A percentile compares a stretch with the other conserved stretches of the same genome.
Evolutionary conservation across 1,140 invertebrate species (phyloP).

Genomic region (Araneus ventricosus): DNA sequence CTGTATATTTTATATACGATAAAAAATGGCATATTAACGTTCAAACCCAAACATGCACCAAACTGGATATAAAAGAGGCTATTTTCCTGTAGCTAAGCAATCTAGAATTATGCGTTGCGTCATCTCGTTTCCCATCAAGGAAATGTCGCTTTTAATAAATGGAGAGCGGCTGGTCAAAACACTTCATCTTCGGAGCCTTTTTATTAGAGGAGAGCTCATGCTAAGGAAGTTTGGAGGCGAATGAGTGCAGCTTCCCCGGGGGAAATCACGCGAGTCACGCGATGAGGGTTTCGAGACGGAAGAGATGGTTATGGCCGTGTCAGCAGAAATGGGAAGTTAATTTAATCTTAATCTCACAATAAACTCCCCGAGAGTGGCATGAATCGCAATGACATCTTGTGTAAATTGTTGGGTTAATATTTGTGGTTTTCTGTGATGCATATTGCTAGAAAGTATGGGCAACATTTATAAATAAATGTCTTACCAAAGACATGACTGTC

Average conservation of each 20-base stretch:
- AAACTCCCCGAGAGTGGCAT: not conserved
- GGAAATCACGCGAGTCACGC: not conserved
- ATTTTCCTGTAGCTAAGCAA: too few relatives aligned
- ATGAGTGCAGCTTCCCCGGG: not conserved
- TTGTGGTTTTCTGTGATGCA: not conserved
- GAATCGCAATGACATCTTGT: not conserved
- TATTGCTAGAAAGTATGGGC: too few relatives aligned
- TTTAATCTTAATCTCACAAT: not conserved
- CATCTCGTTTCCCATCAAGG: too few relatives aligned
- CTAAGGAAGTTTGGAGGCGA: not conserved
- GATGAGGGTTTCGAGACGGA: not conserved
- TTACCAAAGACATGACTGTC: too few relatives aligned
- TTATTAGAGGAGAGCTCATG: not conserved
- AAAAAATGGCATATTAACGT: too few relatives aligned
- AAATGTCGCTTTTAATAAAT: too few relatives aligned
- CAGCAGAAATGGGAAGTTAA: slow-evolving; percentile 15
- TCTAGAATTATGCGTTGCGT: too few relatives aligned
- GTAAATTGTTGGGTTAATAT: not conserved
- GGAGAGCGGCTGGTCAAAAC: not conserved
- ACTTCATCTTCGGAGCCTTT: not conserved
- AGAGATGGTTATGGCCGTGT: not conserved
- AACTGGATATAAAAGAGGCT: too few relatives aligned
- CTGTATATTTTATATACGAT: too few relatives aligned
- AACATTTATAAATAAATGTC: too few relatives aligned
- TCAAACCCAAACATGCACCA: too few relatives aligned